phyloP scores from a whole-genome alignment of 2,888 invertebrate genomes.

The Chrysolina americana region DNA sequence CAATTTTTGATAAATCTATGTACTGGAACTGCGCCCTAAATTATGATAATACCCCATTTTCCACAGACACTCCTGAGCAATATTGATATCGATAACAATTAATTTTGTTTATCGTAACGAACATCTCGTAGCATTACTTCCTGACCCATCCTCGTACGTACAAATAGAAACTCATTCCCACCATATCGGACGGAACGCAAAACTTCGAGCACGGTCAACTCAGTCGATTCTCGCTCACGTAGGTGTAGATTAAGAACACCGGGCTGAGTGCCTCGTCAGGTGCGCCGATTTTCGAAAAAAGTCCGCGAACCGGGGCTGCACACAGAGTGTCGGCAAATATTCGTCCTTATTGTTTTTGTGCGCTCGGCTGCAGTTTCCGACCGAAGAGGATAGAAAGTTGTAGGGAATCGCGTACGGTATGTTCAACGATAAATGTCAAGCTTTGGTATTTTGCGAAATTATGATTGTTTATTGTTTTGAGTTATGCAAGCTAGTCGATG shows the following conservation, averaged over 20 bases:
- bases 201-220: neutral
- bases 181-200: conserved; percentile 6
- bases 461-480: conserved; percentile 37
- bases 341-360: conserved; percentile 42
- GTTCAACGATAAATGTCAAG: conserved; percentile 34
- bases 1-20: no score
- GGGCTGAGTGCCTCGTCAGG: conserved; percentile 4
- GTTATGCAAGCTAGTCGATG: conserved; percentile 32
- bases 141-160: conserved; percentile 9
- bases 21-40: no score
- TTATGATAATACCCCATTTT: no score
- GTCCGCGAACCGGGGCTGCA: conserved; percentile 17
- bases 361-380: conserved; percentile 33
- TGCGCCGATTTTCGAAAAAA: conserved; percentile 18
- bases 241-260: conserved; percentile 13
- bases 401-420: conserved; percentile 12
- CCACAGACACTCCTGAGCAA: no score
- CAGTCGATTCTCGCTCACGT: conserved; percentile 19
- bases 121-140: neutral
- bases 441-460: conserved; percentile 45
- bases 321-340: conserved; percentile 40
- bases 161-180: conserved; percentile 23
- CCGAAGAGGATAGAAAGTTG: conserved; percentile 44
- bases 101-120: no score
- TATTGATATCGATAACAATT: no score